phyloP scores from a whole-genome alignment of 2,888 invertebrate genomes.

The Drosophila paracracens region DNA sequence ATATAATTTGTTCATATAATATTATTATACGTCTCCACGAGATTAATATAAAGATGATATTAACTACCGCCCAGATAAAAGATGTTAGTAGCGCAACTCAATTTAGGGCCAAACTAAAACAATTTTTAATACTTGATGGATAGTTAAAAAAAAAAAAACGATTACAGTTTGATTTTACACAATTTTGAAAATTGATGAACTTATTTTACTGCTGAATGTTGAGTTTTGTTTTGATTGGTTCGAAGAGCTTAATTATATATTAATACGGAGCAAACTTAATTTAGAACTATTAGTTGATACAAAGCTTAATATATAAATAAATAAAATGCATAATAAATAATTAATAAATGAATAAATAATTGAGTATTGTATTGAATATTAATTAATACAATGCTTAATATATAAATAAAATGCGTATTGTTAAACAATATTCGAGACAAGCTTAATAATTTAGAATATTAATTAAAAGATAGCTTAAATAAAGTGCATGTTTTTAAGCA shows the following conservation, averaged over 20 bases:
- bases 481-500: not conserved
- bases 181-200: slow-evolving; percentile 2
- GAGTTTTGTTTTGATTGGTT: not conserved
- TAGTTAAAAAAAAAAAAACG: not conserved
- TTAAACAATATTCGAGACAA: not conserved
- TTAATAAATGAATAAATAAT: not conserved
- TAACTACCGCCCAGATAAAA: not conserved
- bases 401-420: not conserved
- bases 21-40: not conserved
- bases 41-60: not conserved
- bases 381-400: not conserved
- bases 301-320: not conserved
- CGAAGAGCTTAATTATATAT: not conserved
- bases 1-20: not conserved
- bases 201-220: slow-evolving; percentile 1
- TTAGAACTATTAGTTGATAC: not conserved
- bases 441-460: not conserved
- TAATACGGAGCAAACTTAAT: not conserved
- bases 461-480: not conserved
- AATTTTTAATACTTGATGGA: slow-evolving; percentile 15
- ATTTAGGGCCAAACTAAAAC: slow-evolving; percentile 15
- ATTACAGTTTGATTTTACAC: slow-evolving; percentile 1
- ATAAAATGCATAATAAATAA: not conserved
- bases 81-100: slow-evolving; percentile 2
- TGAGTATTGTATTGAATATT: not conserved